These are phyloP conservation scores for Petrocephalus sullivani DNA, from an alignment of 2,797 vertebrate genomes.

Conservation along the genomic window DNA sequence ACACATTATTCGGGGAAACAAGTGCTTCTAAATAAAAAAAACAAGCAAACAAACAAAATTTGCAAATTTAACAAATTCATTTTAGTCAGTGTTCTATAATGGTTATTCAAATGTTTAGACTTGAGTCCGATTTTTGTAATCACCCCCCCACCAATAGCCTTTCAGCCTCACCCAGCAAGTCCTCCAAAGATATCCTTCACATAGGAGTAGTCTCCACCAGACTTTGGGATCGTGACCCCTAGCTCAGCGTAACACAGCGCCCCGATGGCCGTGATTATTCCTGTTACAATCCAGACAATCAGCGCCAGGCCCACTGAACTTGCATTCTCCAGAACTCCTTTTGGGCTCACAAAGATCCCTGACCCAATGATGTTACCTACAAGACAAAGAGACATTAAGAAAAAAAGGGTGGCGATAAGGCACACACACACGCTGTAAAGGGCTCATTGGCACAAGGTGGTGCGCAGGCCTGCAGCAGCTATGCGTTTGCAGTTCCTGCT, in stretches of 20 bases:
- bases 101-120: not conserved
- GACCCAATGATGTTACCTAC: slow-evolving; percentile 91
- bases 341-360: slow-evolving; percentile 88
- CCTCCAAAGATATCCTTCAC: slow-evolving; percentile 92
- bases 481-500: not conserved
- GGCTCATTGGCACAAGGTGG: not conserved
- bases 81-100: not conserved
- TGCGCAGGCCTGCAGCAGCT: not conserved
- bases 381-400: not conserved
- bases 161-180: slow-evolving; percentile 74
- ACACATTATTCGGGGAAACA: not conserved
- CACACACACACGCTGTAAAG: not conserved
- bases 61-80: not conserved
- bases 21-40: not conserved
- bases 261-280: slow-evolving; percentile 82
- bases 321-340: slow-evolving; percentile 86
- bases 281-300: slow-evolving; percentile 82
- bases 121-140: too few relatives aligned
- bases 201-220: slow-evolving; percentile 87
- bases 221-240: slow-evolving; percentile 89
- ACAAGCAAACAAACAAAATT: too few relatives aligned
- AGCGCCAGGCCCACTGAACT: slow-evolving; percentile 83
- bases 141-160: not conserved
- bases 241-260: slow-evolving; percentile 88
- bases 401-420: not conserved